Percentiles rank a stretch among this genome's conserved stretches.
Evolutionary conservation across 1,140 invertebrate species (phyloP).

Genomic region (Drosophila nigromelanica): DNA sequence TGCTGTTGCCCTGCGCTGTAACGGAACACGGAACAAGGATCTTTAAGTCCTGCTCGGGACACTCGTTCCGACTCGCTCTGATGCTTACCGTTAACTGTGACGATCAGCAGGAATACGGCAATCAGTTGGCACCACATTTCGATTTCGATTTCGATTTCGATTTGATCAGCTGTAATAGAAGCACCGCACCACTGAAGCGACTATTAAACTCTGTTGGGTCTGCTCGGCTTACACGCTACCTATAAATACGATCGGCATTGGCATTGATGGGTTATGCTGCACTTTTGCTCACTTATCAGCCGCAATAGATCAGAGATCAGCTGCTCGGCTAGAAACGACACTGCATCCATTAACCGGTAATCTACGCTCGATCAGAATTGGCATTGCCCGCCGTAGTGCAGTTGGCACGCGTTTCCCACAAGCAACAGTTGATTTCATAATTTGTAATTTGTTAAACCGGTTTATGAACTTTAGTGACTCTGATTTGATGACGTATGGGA

Average conservation of each 20-base stretch:
- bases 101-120: slow-evolving; percentile 35
- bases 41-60: too few species aligned
- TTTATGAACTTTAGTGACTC: slow-evolving; percentile 44
- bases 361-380: not conserved
- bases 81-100: slow-evolving; percentile 36
- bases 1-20: slow-evolving; percentile 34
- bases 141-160: slow-evolving; percentile 37
- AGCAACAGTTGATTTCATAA: slow-evolving; percentile 1
- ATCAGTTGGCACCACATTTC: slow-evolving; percentile 43
- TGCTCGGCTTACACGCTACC: slow-evolving; percentile 14
- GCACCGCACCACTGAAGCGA: slow-evolving; percentile 27
- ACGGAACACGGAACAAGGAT: too few species aligned
- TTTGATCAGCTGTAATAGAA: slow-evolving; percentile 48
- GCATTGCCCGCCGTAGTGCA: slow-evolving; percentile 34
- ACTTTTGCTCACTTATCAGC: too few species aligned
- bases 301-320: too few species aligned
- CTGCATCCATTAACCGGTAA: too few species aligned
- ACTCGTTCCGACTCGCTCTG: too few species aligned
- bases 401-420: slow-evolving; percentile 42
- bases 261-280: slow-evolving; percentile 1
- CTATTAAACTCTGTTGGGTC: slow-evolving; percentile 54
- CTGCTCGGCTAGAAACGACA: too few species aligned
- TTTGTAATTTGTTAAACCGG: slow-evolving; percentile 30
- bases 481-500: slow-evolving; percentile 27
- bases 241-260: slow-evolving; percentile 48